Base-by-base conservation (phyloP, 2,888 invertebrate genomes). In the Lottia gigantea region DNA sequence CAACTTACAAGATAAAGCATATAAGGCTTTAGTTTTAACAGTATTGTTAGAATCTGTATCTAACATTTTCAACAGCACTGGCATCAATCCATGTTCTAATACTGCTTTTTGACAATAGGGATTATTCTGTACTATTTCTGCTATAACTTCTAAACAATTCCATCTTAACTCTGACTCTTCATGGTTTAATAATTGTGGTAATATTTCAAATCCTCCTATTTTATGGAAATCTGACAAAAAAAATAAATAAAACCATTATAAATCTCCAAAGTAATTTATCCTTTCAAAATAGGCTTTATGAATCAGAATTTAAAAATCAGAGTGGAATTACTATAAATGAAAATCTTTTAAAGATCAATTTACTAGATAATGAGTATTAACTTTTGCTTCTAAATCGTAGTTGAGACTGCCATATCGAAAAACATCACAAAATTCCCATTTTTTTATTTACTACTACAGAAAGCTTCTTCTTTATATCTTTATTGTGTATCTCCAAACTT, bases 41-140 rank as follows among this genome's bases (percentile, higher is more conserved):
- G 88, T 85, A 19, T 90, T 88, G 2, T 91, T 90, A 0, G 88
- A 85, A 83, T 93, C 93, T 14, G 88, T 89, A 78, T 92, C 91
- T 15, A 93, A 87, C 70, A 93, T 87, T 7, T 88, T 87, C 16
- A 94, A 83, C 19, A 96, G 87, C 12, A 91, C 89, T 0, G 92
- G 91, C 62, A 96, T 88, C 12, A 94, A 89, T 0, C 92, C 92
- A 64, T 91, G 90, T 73, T 93, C 92, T 7, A 94, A 78, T 1
- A 85, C 73, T n/a, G 93, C 92, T 40, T 91, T 88, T 87, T 97
- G 96, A 80, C 95, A 95, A 85, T 91, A 93, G 0, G 93, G 92
- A 89, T 96, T 96, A 89, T 96, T 95, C 89, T 97, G 96, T 47
- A 93, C 92, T 71, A 95, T 87, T 81, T 93, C 93, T 0, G 93